A percentile compares a stretch with the other conserved stretches of the same genome.
Evolutionary conservation across 1,140 invertebrate species (phyloP).

Genomic region (Oreohelix idahoensis): DNA sequence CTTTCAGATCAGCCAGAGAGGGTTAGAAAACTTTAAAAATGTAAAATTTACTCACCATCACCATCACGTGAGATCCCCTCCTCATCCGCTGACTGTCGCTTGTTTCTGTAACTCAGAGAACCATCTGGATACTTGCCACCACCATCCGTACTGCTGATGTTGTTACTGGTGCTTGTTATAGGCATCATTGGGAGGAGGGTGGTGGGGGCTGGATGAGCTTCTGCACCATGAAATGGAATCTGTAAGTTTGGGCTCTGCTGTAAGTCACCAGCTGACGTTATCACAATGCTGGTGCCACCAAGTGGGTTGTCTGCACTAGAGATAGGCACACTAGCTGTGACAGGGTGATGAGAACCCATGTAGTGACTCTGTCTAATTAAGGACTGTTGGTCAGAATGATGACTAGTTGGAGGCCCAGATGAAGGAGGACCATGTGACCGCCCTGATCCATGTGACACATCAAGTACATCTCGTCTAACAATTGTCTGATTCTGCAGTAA

Average conservation of each 20-base stretch:
- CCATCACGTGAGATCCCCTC: slow-evolving; percentile 11
- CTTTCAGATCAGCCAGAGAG: too few relatives aligned
- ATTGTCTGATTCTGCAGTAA: slow-evolving; percentile 21
- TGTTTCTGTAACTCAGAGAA: neutral
- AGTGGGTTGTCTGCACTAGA: neutral
- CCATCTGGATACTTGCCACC: neutral
- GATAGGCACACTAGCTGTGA: neutral
- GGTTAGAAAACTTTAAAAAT: too few relatives aligned
- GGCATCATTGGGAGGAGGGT: slow-evolving; percentile 29
- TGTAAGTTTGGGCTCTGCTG: slow-evolving; percentile 2
- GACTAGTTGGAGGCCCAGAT: neutral
- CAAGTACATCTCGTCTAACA: slow-evolving; percentile 3
- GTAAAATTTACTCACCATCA: slow-evolving; percentile 21
- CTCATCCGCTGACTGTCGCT: neutral
- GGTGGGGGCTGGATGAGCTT: slow-evolving; percentile 18
- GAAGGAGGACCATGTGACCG: neutral
- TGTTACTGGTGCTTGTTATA: neutral
- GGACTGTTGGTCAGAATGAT: neutral
- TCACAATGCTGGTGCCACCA: neutral
- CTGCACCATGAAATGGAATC: neutral
- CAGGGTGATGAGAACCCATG: neutral
- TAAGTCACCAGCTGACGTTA: neutral
- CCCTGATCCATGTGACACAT: slow-evolving; percentile 7
- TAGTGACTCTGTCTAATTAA: neutral
- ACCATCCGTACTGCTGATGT: neutral